Evolutionary conservation across 1,140 invertebrate genomes (phyloP).

Genomic region (Cotesia vestalis): DNA sequence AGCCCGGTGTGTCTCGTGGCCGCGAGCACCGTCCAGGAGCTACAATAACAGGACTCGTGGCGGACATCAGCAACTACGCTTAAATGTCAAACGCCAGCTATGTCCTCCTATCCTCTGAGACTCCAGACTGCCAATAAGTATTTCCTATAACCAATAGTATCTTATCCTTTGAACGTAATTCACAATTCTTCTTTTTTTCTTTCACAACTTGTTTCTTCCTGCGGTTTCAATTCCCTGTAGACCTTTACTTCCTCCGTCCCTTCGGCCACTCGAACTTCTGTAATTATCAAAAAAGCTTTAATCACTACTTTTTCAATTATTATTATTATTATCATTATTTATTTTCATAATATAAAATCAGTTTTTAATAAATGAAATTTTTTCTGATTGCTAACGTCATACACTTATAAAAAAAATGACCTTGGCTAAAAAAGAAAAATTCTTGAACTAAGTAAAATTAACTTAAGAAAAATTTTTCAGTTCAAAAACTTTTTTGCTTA

Average conservation of each 20-base stretch:
- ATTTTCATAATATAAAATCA: neutral
- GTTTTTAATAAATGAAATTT: too few species aligned
- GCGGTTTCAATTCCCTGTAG: neutral
- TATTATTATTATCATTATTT: conserved; percentile 3
- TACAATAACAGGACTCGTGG: conserved; percentile 47
- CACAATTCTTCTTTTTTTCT: neutral
- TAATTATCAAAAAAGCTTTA: conserved; percentile 2
- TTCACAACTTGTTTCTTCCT: conserved; percentile 7
- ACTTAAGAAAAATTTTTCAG: too few species aligned
- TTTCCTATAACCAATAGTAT: too few species aligned
- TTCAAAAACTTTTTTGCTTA: too few species aligned
- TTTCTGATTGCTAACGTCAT: neutral
- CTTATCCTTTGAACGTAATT: too few species aligned
- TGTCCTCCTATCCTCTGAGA: conserved; percentile 46
- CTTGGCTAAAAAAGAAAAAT: too few species aligned
- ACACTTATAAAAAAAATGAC: too few species aligned
- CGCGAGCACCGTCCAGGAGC: conserved; percentile 50
- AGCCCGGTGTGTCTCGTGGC: conserved; percentile 43
- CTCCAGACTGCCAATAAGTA: conserved; percentile 20
- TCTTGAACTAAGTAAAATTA: too few species aligned
- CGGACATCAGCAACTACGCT: conserved; percentile 55
- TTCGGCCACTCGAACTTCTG: conserved; percentile 6
- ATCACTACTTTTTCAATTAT: neutral
- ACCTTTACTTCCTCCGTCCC: neutral
- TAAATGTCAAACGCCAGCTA: conserved; percentile 45